These are phyloP conservation scores for Drosophila setifemur DNA, from an alignment of 1,140 invertebrate species.

Conservation along the genomic window DNA sequence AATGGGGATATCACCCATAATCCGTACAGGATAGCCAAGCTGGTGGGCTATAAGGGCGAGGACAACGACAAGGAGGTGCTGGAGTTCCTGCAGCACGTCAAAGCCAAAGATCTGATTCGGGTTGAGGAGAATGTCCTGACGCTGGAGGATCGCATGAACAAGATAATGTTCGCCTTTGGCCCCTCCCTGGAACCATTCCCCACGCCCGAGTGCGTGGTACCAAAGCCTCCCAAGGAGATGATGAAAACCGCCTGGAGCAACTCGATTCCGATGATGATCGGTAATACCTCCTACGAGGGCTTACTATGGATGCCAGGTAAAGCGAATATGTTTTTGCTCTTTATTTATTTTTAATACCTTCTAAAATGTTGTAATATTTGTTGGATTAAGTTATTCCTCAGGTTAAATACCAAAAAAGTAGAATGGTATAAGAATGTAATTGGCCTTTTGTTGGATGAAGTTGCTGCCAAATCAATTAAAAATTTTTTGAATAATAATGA, in stretches of 20 bases:
- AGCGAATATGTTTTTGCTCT: no score
- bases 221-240: conserved; percentile 73
- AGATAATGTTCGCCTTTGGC: conserved; percentile 65
- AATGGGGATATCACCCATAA: conserved; percentile 49
- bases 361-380: no score
- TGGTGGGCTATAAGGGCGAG: conserved; percentile 71
- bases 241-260: conserved; percentile 80
- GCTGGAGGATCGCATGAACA: conserved; percentile 52
- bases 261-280: conserved; percentile 82
- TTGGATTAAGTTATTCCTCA: no score
- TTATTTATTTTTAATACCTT: no score
- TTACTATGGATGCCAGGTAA: conserved; percentile 65
- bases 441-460: no score
- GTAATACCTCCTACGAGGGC: conserved; percentile 81
- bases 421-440: no score
- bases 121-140: conserved; percentile 55
- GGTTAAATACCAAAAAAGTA: no score
- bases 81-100: conserved; percentile 57
- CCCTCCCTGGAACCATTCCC: conserved; percentile 78
- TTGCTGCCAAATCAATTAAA: no score
- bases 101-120: conserved; percentile 84
- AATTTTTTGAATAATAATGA: no score
- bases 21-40: conserved; percentile 60
- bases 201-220: conserved; percentile 68
- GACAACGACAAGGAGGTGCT: conserved; percentile 71